A percentile compares a stretch with the other conserved stretches of the same genome.
Evolutionary conservation across 2,797 vertebrate genomes (phyloP).

Genomic region (Pipistrellus kuhlii): DNA sequence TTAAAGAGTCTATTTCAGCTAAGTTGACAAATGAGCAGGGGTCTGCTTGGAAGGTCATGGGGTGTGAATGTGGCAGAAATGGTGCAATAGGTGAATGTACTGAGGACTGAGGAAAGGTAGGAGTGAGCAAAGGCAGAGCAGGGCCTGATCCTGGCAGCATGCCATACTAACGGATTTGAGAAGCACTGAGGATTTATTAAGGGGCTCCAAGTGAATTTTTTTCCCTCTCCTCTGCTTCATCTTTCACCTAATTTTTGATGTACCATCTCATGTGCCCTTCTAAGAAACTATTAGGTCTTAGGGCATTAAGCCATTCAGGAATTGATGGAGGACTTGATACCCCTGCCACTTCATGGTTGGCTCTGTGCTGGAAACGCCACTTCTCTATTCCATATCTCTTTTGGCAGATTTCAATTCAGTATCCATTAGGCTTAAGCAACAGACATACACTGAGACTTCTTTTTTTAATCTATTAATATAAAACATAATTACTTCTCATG

Average conservation of each 20-base stretch:
- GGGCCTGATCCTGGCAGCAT: not conserved
- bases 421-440: not conserved
- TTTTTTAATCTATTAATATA: conserved; percentile 34
- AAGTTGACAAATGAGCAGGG: not conserved
- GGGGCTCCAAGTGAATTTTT: not conserved
- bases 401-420: not conserved
- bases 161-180: not conserved
- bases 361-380: not conserved
- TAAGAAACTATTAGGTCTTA: not conserved
- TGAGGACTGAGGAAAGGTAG: not conserved
- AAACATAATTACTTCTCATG: not conserved
- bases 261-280: not conserved
- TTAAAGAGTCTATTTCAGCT: not conserved
- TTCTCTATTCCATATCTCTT: not conserved
- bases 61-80: not conserved
- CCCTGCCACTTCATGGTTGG: not conserved
- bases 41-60: not conserved
- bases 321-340: not conserved
- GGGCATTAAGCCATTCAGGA: not conserved
- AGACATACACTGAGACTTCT: not conserved
- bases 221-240: not conserved
- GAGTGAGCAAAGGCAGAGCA: not conserved
- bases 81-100: not conserved
- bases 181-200: not conserved
- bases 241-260: not conserved